phyloP scores from a whole-genome alignment of 37 sponge, comb jelly and placozoan species.

The Hormiphora californensis region DNA sequence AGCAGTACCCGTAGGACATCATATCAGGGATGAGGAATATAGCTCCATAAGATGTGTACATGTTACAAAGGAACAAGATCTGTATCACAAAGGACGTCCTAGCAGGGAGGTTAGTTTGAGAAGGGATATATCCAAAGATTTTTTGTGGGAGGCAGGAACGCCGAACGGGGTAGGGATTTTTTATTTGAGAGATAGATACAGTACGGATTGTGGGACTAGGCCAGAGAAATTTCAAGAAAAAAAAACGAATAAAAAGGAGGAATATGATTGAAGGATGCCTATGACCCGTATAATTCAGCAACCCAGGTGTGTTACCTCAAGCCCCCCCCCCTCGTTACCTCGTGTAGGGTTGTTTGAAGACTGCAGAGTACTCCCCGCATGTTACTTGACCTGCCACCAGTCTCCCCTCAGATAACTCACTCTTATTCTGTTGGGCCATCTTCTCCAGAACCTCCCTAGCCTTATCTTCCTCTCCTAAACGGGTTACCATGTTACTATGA shows the following conservation, averaged over 20 bases:
- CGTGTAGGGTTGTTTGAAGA: neutral
- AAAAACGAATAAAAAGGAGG: no score
- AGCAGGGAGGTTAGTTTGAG: no score
- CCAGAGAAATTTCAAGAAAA: no score
- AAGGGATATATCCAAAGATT: no score
- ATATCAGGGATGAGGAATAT: neutral
- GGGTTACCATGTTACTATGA: no score
- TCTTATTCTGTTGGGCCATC: neutral
- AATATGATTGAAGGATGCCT: no score
- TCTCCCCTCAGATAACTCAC: neutral
- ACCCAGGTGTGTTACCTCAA: no score
- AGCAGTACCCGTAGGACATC: conserved; percentile 7
- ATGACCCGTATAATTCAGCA: no score
- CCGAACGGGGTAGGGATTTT: no score
- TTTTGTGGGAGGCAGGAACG: no score
- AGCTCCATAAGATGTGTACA: neutral
- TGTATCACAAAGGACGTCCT: neutral
- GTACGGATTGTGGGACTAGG: no score
- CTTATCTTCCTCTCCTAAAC: neutral
- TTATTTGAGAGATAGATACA: no score
- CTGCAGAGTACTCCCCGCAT: neutral
- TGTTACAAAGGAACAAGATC: neutral
- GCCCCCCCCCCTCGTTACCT: neutral
- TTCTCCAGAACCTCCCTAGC: neutral
- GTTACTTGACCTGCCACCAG: neutral